Evolutionary conservation across 2,113 vertebrate genomes (phyloP).

Genomic region (Oreotrochilus melanogaster): DNA sequence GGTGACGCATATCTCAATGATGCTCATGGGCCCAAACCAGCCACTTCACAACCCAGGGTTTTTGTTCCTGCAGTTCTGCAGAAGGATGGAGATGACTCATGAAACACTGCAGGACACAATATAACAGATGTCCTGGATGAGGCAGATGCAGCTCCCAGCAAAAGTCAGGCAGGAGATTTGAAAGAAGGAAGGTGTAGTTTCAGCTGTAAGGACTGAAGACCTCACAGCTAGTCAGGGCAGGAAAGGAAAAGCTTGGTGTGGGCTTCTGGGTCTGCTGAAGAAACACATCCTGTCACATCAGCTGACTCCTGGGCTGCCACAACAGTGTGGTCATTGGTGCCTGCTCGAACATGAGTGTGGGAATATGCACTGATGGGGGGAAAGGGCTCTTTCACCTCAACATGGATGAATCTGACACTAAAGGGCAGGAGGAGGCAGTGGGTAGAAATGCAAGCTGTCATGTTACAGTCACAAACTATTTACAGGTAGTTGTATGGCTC

Average conservation of each 20-base stretch:
- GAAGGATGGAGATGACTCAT: not conserved
- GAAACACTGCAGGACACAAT: not conserved
- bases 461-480: not conserved
- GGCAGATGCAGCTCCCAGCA: not conserved
- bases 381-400: not conserved
- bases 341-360: not conserved
- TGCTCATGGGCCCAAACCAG: not conserved
- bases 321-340: not conserved
- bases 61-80: not conserved
- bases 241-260: not conserved
- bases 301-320: not conserved
- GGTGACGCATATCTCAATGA: not conserved
- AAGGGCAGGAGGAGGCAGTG: not conserved
- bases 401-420: not conserved
- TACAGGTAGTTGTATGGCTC: not conserved
- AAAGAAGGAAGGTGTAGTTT: not conserved
- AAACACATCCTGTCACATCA: not conserved
- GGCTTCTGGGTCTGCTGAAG: not conserved
- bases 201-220: not conserved
- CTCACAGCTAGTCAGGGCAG: not conserved
- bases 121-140: not conserved
- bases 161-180: not conserved
- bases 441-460: not conserved
- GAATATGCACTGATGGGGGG: fast-evolving
- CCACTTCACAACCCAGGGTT: not conserved